These are phyloP conservation scores for Mylabris phalerata DNA, from an alignment of 1,140 invertebrate genomes.

Conservation along the genomic window DNA sequence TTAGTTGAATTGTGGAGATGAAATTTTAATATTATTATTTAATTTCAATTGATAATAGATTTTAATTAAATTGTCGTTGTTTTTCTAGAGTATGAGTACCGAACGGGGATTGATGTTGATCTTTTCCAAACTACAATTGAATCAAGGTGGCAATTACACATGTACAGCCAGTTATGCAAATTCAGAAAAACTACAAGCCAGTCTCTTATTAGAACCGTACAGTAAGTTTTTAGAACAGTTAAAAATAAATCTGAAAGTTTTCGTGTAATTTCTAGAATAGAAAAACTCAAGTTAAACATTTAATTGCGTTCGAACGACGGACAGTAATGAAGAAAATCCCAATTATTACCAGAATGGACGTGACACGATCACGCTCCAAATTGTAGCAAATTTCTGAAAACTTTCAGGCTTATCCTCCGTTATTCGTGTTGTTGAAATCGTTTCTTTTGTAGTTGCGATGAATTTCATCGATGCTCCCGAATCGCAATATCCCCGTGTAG, in stretches of 20 bases:
- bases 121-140: conserved; percentile 64
- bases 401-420: not conserved
- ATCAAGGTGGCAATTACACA: conserved; percentile 74
- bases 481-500: conserved; percentile 74
- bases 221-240: conserved; percentile 48
- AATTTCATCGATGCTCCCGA: conserved; percentile 78
- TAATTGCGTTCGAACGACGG: too few relatives aligned
- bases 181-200: conserved; percentile 54
- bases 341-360: too few relatives aligned
- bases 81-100: conserved; percentile 21
- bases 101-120: conserved; percentile 60
- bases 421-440: not conserved
- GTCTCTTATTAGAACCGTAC: conserved; percentile 65
- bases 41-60: too few relatives aligned
- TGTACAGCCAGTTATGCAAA: conserved; percentile 73
- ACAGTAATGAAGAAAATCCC: too few relatives aligned
- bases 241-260: too few relatives aligned
- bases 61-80: too few relatives aligned
- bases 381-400: too few relatives aligned
- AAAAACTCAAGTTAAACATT: too few relatives aligned
- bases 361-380: too few relatives aligned
- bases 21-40: too few relatives aligned
- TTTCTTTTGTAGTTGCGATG: conserved; percentile 63
- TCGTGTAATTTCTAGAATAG: too few relatives aligned
- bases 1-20: too few relatives aligned